These are phyloP conservation scores for Melieria crassipennis DNA, from an alignment of 2,888 invertebrate genomes.

Conservation along the genomic window DNA sequence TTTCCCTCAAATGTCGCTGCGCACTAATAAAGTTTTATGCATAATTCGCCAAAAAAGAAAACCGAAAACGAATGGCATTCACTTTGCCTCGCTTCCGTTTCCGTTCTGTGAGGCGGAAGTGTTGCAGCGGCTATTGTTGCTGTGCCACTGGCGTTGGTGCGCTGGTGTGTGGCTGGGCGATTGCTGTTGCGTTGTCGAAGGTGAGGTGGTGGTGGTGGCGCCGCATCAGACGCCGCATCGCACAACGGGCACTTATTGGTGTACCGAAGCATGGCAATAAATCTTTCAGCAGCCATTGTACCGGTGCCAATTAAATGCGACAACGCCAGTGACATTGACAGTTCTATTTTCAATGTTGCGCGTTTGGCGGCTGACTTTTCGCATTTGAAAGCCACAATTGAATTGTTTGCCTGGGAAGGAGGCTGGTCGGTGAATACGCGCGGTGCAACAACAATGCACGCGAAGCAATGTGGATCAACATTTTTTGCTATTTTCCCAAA, in stretches of 20 bases:
- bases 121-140: constrained; percentile 27
- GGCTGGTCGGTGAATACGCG: no score
- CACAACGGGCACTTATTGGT: background rate
- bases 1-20: constrained; percentile 40
- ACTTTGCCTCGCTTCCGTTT: constrained; percentile 48
- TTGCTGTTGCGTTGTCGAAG: no score
- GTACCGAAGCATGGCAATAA: constrained; percentile 41
- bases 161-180: no score
- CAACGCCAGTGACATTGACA: constrained; percentile 4
- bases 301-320: constrained; percentile 21
- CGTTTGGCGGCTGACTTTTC: no score
- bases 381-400: no score
- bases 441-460: no score
- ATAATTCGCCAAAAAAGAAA: constrained; percentile 41
- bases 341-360: background rate
- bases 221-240: no score
- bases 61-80: constrained; percentile 23
- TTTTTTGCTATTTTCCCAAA: no score
- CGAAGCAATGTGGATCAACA: no score
- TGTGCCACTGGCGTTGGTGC: background rate
- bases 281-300: constrained; percentile 44
- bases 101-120: constrained; percentile 37
- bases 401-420: no score
- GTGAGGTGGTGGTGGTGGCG: no score
- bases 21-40: constrained; percentile 58